A percentile compares a stretch with the other conserved stretches of the same genome.
phyloP scores from a whole-genome alignment of 2,797 vertebrate species.

The Ptychobarbus kaznakovi region DNA sequence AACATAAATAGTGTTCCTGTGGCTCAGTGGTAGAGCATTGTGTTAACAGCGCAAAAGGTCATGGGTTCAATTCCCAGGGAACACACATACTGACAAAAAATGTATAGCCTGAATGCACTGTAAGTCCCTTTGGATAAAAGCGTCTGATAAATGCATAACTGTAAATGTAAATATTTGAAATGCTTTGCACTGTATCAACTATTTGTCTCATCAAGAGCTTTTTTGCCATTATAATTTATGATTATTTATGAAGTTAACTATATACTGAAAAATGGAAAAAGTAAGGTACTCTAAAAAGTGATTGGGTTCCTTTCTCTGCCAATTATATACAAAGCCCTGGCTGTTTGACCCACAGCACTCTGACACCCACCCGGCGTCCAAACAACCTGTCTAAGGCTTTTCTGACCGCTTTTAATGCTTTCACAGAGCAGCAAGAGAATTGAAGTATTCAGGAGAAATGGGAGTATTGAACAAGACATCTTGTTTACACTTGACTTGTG shows the following conservation, averaged over 20 bases:
- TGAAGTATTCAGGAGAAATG: slow-evolving; percentile 7
- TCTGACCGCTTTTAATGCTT: slow-evolving; percentile 37
- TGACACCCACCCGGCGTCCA: slow-evolving; percentile 16
- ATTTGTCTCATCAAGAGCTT: not conserved
- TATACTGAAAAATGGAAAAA: not conserved
- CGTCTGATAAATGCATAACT: too few relatives aligned
- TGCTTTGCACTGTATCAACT: not conserved
- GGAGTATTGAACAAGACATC: slow-evolving; percentile 34
- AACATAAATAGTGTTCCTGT: too few relatives aligned
- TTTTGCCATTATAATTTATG: not conserved
- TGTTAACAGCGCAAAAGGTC: too few relatives aligned
- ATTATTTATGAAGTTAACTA: too few relatives aligned
- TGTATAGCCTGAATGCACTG: too few relatives aligned
- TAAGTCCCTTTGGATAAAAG: too few relatives aligned
- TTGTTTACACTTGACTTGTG: slow-evolving; percentile 45
- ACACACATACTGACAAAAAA: too few relatives aligned
- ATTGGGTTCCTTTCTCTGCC: not conserved
- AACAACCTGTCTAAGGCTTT: slow-evolving; percentile 26
- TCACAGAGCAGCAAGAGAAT: slow-evolving; percentile 19
- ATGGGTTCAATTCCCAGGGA: too few relatives aligned
- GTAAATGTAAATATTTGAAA: not conserved
- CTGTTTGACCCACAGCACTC: slow-evolving; percentile 8
- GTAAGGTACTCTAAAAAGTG: not conserved
- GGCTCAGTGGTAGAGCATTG: too few relatives aligned
- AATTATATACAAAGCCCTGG: slow-evolving; percentile 22